These are phyloP conservation scores for Gandaritis pyraliata DNA, from an alignment of 2,888 invertebrate genomes.

Conservation along the genomic window DNA sequence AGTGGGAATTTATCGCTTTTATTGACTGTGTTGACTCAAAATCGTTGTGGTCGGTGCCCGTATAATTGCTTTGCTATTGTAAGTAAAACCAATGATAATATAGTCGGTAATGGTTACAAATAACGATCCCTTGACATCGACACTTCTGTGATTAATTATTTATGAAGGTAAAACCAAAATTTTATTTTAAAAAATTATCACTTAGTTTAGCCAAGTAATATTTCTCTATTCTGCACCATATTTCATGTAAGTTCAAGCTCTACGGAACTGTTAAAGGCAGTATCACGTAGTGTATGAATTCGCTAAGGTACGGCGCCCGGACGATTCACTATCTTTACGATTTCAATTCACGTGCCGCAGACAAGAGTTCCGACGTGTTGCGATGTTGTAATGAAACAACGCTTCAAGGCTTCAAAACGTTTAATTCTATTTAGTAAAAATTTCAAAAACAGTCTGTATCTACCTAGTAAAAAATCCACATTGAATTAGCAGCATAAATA, in stretches of 20 bases:
- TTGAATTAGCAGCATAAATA: neutral
- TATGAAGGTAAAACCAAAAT: no score
- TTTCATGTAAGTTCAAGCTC: conserved; percentile 40
- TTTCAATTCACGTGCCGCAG: conserved; percentile 51
- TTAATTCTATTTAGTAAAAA: conserved; percentile 6
- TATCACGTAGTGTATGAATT: conserved; percentile 65
- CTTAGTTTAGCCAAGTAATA: conserved; percentile 33
- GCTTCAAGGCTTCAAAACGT: conserved; percentile 20
- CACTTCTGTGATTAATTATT: no score
- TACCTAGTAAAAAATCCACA: neutral
- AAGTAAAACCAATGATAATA: no score
- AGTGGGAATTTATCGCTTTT: conserved; percentile 49
- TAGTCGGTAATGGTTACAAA: no score
- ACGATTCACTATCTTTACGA: conserved; percentile 61
- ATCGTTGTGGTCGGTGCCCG: conserved; percentile 23
- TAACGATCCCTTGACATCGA: no score
- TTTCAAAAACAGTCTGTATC: neutral
- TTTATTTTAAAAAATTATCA: conserved; percentile 22
- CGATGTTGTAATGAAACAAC: conserved; percentile 30
- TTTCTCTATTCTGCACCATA: conserved; percentile 36
- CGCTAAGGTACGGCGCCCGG: conserved; percentile 53
- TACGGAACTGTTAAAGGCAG: conserved; percentile 46
- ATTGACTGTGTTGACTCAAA: conserved; percentile 40
- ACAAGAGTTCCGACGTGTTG: conserved; percentile 32
- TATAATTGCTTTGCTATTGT: conserved; percentile 9